These are phyloP conservation scores for Alca torda DNA, from an alignment of 2,797 vertebrate genomes.

Conservation along the genomic window DNA sequence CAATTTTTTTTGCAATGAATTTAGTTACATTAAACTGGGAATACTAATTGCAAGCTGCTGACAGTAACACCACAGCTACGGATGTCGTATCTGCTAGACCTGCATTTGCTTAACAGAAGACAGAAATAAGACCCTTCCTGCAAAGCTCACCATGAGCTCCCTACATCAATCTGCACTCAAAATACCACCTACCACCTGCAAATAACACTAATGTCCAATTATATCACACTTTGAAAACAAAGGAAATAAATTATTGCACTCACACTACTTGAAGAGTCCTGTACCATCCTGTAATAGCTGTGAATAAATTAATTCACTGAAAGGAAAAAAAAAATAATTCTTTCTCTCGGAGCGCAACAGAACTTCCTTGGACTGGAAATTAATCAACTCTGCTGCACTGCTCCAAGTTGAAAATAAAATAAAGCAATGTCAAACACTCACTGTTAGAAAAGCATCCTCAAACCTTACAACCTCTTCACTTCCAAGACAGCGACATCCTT, in stretches of 20 bases:
- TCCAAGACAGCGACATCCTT: neutral
- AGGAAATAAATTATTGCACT: neutral
- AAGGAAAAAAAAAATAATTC: neutral
- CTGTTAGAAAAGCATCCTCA: neutral
- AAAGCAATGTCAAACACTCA: neutral
- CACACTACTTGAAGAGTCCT: neutral
- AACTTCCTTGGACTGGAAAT: neutral
- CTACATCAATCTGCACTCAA: neutral
- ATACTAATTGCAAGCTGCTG: neutral
- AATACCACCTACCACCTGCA: neutral
- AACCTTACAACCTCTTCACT: neutral
- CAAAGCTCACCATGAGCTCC: neutral
- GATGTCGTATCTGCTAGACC: neutral
- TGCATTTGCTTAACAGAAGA: neutral
- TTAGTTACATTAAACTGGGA: neutral
- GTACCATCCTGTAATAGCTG: neutral
- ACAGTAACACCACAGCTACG: neutral
- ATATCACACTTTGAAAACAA: neutral
- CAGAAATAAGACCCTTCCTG: neutral
- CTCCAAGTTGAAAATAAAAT: neutral
- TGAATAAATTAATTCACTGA: neutral
- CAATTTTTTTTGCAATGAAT: neutral
- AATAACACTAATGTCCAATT: neutral
- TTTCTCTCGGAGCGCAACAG: neutral
- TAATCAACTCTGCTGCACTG: neutral